Evolutionary conservation across 2,888 invertebrate genomes (phyloP).

Genomic region (Xanthorhoe designata): DNA sequence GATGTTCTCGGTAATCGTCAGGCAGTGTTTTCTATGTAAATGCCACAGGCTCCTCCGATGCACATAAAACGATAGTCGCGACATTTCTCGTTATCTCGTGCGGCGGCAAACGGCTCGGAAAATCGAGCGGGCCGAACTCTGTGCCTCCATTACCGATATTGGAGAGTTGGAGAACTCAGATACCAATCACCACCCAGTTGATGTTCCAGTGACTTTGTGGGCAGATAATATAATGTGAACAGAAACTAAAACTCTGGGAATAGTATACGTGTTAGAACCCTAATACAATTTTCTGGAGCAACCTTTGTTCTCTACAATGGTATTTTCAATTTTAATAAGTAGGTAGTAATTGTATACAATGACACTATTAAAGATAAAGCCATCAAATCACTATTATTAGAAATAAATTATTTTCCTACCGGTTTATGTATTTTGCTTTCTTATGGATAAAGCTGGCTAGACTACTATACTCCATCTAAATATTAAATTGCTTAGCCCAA

Average conservation of each 20-base stretch:
- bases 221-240: slow-evolving; percentile 4
- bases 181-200: slow-evolving; percentile 42
- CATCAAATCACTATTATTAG: too few species aligned
- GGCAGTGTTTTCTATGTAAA: slow-evolving; percentile 7
- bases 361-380: too few species aligned
- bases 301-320: too few species aligned
- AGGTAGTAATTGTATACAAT: too few species aligned
- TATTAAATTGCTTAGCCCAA: too few species aligned
- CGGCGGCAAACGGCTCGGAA: slow-evolving; percentile 80
- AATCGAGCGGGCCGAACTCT: slow-evolving; percentile 76
- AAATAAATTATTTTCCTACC: too few species aligned
- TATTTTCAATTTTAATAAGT: too few species aligned
- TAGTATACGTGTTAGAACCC: background rate
- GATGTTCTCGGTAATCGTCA: background rate
- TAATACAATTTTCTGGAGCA: too few species aligned
- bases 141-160: slow-evolving; percentile 81
- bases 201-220: slow-evolving; percentile 25
- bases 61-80: slow-evolving; percentile 72
- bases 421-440: too few species aligned
- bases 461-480: too few species aligned
- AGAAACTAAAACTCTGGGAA: background rate
- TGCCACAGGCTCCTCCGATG: slow-evolving; percentile 38
- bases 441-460: too few species aligned
- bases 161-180: slow-evolving; percentile 55
- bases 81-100: slow-evolving; percentile 75